These are phyloP conservation scores for Anguilla japonica DNA, from an alignment of 2,113 vertebrate genomes.

Conservation along the genomic window DNA sequence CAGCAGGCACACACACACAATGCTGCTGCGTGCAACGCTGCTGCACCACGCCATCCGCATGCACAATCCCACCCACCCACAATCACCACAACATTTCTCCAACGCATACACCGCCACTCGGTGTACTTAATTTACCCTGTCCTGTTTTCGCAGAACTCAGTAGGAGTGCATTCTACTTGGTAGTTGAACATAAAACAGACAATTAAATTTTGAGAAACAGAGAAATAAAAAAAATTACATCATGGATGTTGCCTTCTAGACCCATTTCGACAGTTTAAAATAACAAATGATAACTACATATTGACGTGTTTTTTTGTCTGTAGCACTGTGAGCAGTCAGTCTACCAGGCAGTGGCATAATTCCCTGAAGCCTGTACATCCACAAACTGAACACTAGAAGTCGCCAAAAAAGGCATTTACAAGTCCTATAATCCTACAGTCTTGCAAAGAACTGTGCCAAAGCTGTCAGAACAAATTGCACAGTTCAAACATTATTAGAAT, in stretches of 20 bases:
- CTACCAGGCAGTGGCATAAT: background rate
- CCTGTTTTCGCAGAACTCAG: background rate
- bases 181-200: background rate
- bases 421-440: background rate
- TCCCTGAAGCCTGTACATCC: background rate
- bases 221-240: too few relatives aligned
- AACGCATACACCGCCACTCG: background rate
- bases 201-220: too few relatives aligned
- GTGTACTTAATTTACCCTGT: background rate
- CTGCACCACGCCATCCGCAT: background rate
- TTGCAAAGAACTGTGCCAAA: background rate
- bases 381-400: constrained; percentile 29
- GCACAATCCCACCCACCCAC: background rate
- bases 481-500: too few relatives aligned
- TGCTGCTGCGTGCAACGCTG: background rate
- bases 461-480: background rate
- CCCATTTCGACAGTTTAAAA: background rate
- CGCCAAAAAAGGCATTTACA: background rate
- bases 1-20: background rate
- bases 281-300: background rate
- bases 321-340: background rate
- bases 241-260: background rate
- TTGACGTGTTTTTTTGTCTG: background rate
- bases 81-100: background rate
- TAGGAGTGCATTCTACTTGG: background rate